phyloP scores from a whole-genome alignment of 2,888 invertebrate species.

The Nephrotoma guestfalica region DNA sequence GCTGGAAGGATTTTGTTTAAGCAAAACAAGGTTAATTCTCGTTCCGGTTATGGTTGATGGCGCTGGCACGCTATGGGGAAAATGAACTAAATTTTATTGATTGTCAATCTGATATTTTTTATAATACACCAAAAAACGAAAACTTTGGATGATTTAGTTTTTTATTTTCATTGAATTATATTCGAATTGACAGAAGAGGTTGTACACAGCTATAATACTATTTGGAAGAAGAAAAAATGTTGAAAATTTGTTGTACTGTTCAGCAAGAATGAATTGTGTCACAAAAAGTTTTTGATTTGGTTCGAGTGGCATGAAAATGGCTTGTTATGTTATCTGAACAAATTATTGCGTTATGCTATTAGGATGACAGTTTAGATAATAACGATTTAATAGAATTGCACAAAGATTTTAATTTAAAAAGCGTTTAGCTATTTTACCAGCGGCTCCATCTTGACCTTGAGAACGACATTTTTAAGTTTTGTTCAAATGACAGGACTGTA shows the following conservation, averaged over 20 bases:
- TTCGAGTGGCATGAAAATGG: neutral
- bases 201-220: neutral
- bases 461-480: too few species aligned
- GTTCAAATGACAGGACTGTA: too few species aligned
- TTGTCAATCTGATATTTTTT: neutral
- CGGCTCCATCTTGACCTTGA: too few species aligned
- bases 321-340: neutral
- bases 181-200: neutral
- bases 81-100: neutral
- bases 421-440: too few species aligned
- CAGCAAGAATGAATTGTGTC: neutral
- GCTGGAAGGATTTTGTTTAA: neutral
- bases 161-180: neutral
- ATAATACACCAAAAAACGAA: neutral
- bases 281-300: neutral
- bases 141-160: neutral
- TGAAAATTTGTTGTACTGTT: neutral
- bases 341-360: neutral
- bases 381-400: neutral
- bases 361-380: neutral
- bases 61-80: neutral
- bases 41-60: neutral
- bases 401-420: too few species aligned
- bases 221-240: neutral
- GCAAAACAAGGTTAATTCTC: neutral